These are phyloP conservation scores for Vultur gryphus DNA, from an alignment of 2,797 vertebrate genomes.

Conservation along the genomic window DNA sequence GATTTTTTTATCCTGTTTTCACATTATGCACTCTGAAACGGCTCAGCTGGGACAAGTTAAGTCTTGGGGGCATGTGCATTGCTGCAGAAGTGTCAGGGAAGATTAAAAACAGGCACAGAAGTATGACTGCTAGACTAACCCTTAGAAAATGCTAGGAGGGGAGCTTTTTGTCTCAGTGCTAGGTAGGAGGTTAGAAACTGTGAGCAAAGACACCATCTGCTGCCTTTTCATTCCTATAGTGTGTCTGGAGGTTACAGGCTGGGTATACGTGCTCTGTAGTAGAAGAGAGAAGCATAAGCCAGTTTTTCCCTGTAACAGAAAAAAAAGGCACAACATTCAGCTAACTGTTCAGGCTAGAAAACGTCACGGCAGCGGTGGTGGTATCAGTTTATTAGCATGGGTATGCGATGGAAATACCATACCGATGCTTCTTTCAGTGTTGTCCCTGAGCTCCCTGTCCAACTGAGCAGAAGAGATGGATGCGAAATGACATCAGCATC, in stretches of 20 bases:
- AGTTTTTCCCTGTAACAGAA: not conserved
- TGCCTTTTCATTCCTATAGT: not conserved
- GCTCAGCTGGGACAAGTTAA: conserved; percentile 34
- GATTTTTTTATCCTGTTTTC: not conserved
- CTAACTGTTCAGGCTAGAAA: not conserved
- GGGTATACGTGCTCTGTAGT: not conserved
- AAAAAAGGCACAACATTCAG: not conserved
- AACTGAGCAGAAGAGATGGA: not conserved
- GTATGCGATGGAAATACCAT: not conserved
- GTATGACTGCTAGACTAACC: not conserved
- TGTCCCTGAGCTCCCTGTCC: not conserved
- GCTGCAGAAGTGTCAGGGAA: conserved; percentile 30
- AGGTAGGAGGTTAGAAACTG: not conserved
- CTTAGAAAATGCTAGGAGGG: not conserved
- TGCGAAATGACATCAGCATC: not conserved
- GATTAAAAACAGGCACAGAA: conserved; percentile 40
- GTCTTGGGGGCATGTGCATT: not conserved
- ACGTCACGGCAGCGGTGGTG: rapidly evolving
- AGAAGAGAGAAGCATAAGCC: not conserved
- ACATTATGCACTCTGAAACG: not conserved
- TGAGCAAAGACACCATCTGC: not conserved
- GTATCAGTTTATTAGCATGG: not conserved
- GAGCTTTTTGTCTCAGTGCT: not conserved
- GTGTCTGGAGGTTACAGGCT: not conserved
- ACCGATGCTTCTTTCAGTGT: not conserved